A percentile compares a stretch with the other conserved stretches of the same genome.
Evolutionary conservation across 2,113 vertebrate genomes (phyloP).

Genomic region (Microtus montanus): DNA sequence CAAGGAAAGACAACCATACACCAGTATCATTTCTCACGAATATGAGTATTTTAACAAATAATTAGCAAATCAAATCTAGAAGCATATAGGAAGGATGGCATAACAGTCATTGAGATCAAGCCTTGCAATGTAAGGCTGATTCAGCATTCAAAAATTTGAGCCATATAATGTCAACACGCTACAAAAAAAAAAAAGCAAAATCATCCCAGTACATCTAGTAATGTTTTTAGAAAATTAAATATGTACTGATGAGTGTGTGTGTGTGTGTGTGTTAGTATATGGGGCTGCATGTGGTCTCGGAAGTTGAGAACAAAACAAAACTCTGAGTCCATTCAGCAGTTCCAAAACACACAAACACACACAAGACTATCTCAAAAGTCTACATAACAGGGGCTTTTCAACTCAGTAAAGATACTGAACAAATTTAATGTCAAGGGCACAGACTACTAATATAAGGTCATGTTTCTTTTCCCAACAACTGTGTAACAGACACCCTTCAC

Average conservation of each 20-base stretch:
- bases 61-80: not conserved
- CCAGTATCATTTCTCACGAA: not conserved
- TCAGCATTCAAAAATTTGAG: not conserved
- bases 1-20: not conserved
- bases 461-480: not conserved
- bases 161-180: not conserved
- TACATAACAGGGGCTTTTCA: not conserved
- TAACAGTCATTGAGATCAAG: not conserved
- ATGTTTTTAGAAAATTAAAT: not conserved
- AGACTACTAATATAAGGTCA: not conserved
- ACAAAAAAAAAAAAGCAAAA: not conserved
- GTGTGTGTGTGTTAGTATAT: not conserved
- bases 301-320: not conserved
- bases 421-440: not conserved
- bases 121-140: not conserved
- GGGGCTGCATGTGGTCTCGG: no score
- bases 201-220: not conserved
- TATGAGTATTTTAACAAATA: not conserved
- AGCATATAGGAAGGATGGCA: not conserved
- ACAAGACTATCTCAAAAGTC: not conserved
- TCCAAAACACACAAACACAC: not conserved
- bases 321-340: not conserved
- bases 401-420: not conserved
- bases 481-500: not conserved
- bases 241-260: not conserved